Evolutionary conservation across 1,140 invertebrate genomes (phyloP), one percentile per base, ranked within the genome.

Genomic region (Hetaerina americana): DNA sequence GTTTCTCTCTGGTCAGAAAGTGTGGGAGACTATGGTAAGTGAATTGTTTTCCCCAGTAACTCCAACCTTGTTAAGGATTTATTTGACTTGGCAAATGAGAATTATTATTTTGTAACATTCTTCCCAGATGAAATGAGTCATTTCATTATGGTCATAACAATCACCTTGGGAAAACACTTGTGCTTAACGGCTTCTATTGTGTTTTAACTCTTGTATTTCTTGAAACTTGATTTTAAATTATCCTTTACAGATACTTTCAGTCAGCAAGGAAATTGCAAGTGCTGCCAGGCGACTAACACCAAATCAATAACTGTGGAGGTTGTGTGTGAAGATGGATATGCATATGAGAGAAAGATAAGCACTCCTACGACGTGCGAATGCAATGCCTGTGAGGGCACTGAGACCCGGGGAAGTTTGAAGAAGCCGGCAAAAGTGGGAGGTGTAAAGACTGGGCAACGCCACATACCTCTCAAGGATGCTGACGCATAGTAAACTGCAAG

Each of bases 151-250:
- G n/a, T n/a, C n/a, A n/a, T n/a, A n/a, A n/a, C n/a, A n/a, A n/a
- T n/a, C n/a, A n/a, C n/a, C 49, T 22, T 57, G 49, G 12, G 49
- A 12, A 57, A 12, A 12, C 12, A 22, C 49, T 57, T 57, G 49
- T 22, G 49, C 85, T 91, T 72, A 86, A 83, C 5, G 85, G 90
- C 76, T 92, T 90, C 74, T 78, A 81, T 27, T 90, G 90, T 5
- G 77, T 79, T 25, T 31, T 0, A n/a, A n/a, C 66, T 66, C 70
- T 72, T 66, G 15, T 27, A 26, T 67, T 69, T 29, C 49, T 72
- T 27, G 67, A 31, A 66, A 70, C 18, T 66, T 71, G 27, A 66
- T 28, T 31, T 66, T 70, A 73, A 72, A 75, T 75, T 73, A 75
- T 72, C 72, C 68, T 73, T 78, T 79, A n/a, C 76, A 88, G 86